Evolutionary conservation across 2,797 vertebrate genomes (phyloP), one percentile per base, ranked within the genome.

Genomic region (Dryobates pubescens): DNA sequence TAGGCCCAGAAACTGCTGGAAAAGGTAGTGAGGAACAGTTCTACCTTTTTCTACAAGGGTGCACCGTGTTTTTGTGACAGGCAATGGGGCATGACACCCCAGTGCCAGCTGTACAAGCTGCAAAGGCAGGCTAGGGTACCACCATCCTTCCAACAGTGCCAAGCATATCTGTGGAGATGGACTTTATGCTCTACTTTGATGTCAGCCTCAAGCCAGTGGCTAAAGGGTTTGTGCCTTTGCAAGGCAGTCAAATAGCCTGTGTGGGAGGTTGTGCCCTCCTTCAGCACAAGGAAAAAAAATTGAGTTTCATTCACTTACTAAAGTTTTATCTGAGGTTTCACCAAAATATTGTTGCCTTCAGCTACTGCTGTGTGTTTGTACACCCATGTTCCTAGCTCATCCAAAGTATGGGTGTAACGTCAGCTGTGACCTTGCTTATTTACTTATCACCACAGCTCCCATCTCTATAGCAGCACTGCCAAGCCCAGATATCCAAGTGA

Each of bases 61-160:
- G 49, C 8, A 10, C 9, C 0, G 1, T 5, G 4, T 17, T 83
- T 86, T 91, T 61, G 30, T 64, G 80, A 27, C 38, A 45, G 34
- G 6, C 0, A 0, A 7, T 32, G 38, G 54, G 36, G 13, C 23
- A 3, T 15, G 70, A 45, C 43, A 13, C 38, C 43, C 38, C 34
- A 23, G 14, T 29, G 41, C 17, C 56, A 91, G 32, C 18, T 27
- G 17, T 6, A 30, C 5, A 34, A 49, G 19, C 36, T 86, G 59
- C 29, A 30, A 27, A 72, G 18, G n/a, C 38, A 79, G 30, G 17
- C 34, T 75, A 82, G 63, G 38, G 27, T 32, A 51, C n/a, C 38
- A 70, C 14, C 54, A 73, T 57, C 45, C 19, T 76, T 57, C 32
- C 1, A 1, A 53, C 27, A 79, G 51, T 0, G 0, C 13, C 0